Conservation (phyloP, 1,140 invertebrate genomes). For the Zaprionus davidi region DNA sequence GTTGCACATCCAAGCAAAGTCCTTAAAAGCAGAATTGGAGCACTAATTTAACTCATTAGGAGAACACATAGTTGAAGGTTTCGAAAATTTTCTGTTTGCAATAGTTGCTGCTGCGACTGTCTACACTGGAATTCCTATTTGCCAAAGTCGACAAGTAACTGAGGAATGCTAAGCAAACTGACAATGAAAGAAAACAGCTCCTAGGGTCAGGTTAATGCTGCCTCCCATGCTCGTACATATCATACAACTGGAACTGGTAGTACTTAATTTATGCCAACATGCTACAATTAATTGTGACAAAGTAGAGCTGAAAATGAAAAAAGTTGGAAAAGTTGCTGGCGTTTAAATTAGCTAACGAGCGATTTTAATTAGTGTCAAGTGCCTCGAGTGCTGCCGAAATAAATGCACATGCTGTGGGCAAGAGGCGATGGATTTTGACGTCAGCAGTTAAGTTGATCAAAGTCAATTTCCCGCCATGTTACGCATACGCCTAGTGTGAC, state of each 20-base stretch:
- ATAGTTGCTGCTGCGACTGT: not conserved
- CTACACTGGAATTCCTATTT: slow-evolving; percentile 28
- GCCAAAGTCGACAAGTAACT: slow-evolving; percentile 5
- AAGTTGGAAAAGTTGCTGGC: slow-evolving; percentile 35
- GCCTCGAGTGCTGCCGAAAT: slow-evolving; percentile 51
- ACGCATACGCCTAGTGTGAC: slow-evolving; percentile 62
- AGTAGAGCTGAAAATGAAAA: slow-evolving; percentile 45
- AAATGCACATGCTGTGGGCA: slow-evolving; percentile 28
- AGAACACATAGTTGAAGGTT: not conserved
- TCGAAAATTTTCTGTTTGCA: not conserved
- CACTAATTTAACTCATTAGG: slow-evolving; percentile 22
- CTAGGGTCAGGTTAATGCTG: slow-evolving; percentile 21
- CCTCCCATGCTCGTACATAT: not conserved
- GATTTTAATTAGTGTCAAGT: slow-evolving; percentile 77
- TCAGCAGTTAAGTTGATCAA: slow-evolving; percentile 57
- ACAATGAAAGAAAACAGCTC: slow-evolving; percentile 3
- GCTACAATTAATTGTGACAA: slow-evolving; percentile 54
- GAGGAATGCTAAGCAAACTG: not conserved
- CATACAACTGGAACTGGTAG: slow-evolving; percentile 14
- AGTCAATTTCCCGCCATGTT: slow-evolving; percentile 55
- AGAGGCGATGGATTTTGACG: slow-evolving; percentile 6
- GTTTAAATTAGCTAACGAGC: slow-evolving; percentile 71
- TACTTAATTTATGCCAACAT: slow-evolving; percentile 65
- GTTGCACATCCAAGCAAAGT: not conserved
- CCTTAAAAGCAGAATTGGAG: slow-evolving; percentile 6